Evolutionary conservation across 2,113 vertebrate genomes (phyloP).

Genomic region (Cavia porcellus): DNA sequence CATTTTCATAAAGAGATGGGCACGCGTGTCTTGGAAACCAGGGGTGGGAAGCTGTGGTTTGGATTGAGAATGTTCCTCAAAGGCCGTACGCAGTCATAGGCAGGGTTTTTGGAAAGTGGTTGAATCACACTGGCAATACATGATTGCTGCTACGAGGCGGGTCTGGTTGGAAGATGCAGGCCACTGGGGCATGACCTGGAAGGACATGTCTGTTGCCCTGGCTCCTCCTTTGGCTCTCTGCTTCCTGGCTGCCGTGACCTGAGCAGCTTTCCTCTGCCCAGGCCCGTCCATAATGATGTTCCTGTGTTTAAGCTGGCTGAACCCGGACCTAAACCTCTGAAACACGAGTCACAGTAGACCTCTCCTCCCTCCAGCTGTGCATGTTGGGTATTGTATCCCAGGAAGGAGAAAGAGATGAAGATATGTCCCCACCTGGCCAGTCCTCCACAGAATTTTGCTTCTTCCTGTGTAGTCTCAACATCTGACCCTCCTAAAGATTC

Average conservation of each 20-base stretch:
- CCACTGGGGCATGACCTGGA: background rate
- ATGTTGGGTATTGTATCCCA: too few relatives aligned
- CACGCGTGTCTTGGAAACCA: background rate
- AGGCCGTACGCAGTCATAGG: too few relatives aligned
- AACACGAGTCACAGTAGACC: background rate
- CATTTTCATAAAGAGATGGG: background rate
- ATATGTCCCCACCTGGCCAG: background rate
- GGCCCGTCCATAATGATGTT: too few relatives aligned
- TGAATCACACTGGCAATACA: background rate
- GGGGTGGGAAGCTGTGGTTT: background rate
- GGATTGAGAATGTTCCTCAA: too few relatives aligned
- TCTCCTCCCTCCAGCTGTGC: background rate
- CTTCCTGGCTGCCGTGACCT: too few relatives aligned
- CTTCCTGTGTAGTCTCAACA: background rate
- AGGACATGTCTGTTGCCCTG: rapidly evolving
- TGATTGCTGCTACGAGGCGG: background rate
- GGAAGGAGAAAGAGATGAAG: background rate
- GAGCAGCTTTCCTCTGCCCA: too few relatives aligned
- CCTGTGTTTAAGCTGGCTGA: background rate
- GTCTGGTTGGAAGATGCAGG: background rate
- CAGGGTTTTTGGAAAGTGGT: background rate
- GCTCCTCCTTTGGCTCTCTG: background rate
- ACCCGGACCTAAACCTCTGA: background rate
- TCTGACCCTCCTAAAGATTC: background rate
- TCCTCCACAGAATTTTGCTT: background rate